Evolutionary conservation across 2,113 vertebrate genomes (phyloP).

Genomic region (Dunckerocampus dactyliophorus): DNA sequence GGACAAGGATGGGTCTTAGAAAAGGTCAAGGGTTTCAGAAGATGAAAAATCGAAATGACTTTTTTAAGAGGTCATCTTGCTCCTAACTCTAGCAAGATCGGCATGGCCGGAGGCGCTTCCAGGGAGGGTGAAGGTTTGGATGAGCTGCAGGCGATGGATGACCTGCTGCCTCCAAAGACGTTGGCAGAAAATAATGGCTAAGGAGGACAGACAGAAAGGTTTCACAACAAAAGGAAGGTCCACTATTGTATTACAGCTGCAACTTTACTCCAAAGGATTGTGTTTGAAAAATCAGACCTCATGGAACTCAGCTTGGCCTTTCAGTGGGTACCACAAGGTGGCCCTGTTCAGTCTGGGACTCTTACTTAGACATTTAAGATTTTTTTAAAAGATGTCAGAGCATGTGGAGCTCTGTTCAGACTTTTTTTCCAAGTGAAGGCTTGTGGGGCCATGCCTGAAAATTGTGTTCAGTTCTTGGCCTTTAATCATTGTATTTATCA

Average conservation of each 20-base stretch:
- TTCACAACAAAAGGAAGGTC: not conserved
- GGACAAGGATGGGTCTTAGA: not conserved
- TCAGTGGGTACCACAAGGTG: not conserved
- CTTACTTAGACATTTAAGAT: not conserved
- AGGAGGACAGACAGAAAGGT: not conserved
- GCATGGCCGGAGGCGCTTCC: not conserved
- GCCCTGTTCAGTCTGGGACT: not conserved
- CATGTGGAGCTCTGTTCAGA: too few relatives aligned
- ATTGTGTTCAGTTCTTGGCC: too few relatives aligned
- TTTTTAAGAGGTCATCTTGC: not conserved
- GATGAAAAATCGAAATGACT: not conserved
- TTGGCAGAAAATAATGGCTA: conserved; percentile 3
- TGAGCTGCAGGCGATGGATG: not conserved
- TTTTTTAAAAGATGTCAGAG: not conserved
- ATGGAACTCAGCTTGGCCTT: not conserved
- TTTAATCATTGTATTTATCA: too few relatives aligned
- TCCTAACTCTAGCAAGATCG: not conserved
- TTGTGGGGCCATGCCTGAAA: too few relatives aligned
- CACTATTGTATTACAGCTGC: not conserved
- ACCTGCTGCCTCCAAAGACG: not conserved
- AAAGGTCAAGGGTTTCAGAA: not conserved
- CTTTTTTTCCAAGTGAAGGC: too few relatives aligned
- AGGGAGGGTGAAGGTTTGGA: too few relatives aligned
- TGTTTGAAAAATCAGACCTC: not conserved
- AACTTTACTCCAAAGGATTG: not conserved